phyloP scores from a whole-genome alignment of 2,797 vertebrate genomes.

The Oreochromis mossambicus region DNA sequence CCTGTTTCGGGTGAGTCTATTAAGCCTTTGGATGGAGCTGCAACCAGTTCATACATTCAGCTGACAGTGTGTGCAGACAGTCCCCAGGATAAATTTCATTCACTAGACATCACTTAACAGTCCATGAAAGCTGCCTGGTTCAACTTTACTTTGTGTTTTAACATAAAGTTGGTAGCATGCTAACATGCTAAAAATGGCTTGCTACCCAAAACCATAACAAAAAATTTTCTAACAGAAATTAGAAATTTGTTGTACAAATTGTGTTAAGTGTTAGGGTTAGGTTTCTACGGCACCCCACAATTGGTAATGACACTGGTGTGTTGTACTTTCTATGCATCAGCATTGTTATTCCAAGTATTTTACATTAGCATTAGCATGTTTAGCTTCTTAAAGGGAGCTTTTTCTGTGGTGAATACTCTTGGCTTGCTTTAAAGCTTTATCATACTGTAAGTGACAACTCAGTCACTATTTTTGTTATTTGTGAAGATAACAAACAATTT shows the following conservation, averaged over 20 bases:
- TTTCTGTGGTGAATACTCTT: neutral
- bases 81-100: neutral
- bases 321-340: neutral
- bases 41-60: neutral
- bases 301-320: neutral
- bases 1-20: neutral
- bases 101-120: neutral
- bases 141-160: neutral
- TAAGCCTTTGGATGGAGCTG: neutral
- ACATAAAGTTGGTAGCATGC: neutral
- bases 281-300: neutral
- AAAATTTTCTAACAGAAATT: too few species aligned
- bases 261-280: fast-evolving
- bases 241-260: neutral
- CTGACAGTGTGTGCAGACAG: neutral
- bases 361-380: neutral
- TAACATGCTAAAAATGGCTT: neutral
- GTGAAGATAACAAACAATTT: neutral
- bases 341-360: neutral
- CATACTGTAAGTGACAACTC: fast-evolving
- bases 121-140: neutral
- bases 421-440: neutral
- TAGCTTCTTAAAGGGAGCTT: neutral
- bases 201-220: neutral
- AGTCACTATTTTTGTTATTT: neutral